phyloP scores from a whole-genome alignment of 2,888 invertebrate genomes.

The Papilio protenor region DNA sequence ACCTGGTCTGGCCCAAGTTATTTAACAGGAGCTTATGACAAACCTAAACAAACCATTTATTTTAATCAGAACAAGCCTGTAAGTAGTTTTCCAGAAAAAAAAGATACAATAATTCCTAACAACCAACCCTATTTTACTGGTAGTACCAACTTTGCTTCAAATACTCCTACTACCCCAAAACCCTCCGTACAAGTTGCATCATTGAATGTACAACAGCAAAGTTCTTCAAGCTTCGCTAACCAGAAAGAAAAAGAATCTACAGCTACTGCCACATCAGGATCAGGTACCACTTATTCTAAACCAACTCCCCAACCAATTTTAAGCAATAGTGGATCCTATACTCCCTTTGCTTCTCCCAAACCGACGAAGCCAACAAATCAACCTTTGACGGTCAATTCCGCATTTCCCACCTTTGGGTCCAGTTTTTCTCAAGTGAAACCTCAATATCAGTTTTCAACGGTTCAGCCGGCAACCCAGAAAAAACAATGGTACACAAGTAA shows the following conservation, averaged over 20 bases:
- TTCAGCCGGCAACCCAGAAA: conserved; percentile 16
- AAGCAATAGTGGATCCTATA: background rate
- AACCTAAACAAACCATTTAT: conserved; percentile 20
- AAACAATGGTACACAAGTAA: conserved; percentile 29
- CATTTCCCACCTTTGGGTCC: background rate
- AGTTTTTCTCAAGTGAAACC: conserved; percentile 28
- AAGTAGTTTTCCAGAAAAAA: background rate
- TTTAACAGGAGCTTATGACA: conserved; percentile 22
- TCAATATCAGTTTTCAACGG: conserved; percentile 19
- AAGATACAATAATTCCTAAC: background rate
- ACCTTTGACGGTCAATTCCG: background rate
- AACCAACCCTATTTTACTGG: background rate
- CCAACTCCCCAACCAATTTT: background rate
- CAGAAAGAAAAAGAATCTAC: conserved; percentile 9
- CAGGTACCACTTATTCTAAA: background rate
- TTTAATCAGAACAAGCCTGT: conserved; percentile 18
- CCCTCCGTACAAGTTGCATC: conserved; percentile 20
- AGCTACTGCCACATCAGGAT: background rate
- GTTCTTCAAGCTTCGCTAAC: background rate
- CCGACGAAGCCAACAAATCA: conserved; percentile 9
- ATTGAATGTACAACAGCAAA: conserved; percentile 16
- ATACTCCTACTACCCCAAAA: conserved; percentile 14
- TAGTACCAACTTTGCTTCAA: conserved; percentile 5
- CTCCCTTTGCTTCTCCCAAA: background rate
- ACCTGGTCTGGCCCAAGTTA: conserved; percentile 8